These are phyloP conservation scores for Ypsolopha scabrella DNA, from an alignment of 2,888 invertebrate genomes.

Conservation along the genomic window DNA sequence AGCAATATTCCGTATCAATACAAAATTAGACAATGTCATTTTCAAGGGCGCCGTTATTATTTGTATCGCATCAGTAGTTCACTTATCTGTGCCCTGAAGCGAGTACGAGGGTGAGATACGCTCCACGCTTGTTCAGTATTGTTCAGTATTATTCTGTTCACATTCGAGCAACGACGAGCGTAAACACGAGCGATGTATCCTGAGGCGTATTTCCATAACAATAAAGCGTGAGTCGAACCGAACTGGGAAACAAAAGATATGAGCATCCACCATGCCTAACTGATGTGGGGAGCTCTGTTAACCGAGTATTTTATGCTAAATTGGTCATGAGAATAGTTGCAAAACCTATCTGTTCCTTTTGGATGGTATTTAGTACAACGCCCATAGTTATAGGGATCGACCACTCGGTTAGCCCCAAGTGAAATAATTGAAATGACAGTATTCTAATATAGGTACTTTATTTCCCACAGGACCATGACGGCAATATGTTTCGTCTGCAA, in stretches of 20 bases:
- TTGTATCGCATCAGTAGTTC: constrained; percentile 46
- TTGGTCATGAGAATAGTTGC: too few species aligned
- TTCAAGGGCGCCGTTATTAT: constrained; percentile 57
- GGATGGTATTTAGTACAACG: background rate
- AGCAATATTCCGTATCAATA: too few species aligned
- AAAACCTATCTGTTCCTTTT: background rate
- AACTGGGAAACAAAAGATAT: too few species aligned
- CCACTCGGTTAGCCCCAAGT: background rate
- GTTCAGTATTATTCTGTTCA: constrained; percentile 16
- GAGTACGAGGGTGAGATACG: constrained; percentile 50
- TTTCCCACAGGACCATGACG: constrained; percentile 85
- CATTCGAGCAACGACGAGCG: background rate
- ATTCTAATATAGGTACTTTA: constrained; percentile 14
- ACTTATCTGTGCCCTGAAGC: constrained; percentile 56
- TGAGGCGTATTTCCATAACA: constrained; percentile 46
- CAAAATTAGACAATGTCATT: constrained; percentile 23
- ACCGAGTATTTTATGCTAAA: too few species aligned
- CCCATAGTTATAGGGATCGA: background rate
- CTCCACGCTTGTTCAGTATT: constrained; percentile 31
- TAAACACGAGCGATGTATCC: constrained; percentile 30
- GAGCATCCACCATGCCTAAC: too few species aligned
- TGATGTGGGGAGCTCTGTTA: too few species aligned
- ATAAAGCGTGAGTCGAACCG: constrained; percentile 46
- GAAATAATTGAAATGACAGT: background rate
- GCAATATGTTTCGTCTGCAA: constrained; percentile 97